Base-by-base conservation (phyloP, 2,888 invertebrate genomes). In the Drosophila mercatorum region DNA sequence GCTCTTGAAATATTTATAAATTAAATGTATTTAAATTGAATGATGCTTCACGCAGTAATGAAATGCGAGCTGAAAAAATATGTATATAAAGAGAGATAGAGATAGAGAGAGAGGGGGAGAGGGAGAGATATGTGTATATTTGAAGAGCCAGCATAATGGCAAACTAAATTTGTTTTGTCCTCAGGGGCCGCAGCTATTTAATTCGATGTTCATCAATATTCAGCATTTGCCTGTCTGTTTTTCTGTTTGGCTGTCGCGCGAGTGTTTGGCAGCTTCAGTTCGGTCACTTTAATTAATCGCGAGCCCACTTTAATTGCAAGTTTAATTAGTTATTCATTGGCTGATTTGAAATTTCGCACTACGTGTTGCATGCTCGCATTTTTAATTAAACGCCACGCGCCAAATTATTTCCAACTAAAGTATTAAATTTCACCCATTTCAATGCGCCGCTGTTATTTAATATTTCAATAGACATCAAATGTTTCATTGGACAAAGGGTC, bases 271-370 rank as follows among this genome's bases (percentile, higher is more conserved):
- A 60, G 72, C 53, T 57, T 38, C 40, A 61, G 36, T 57, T 53
- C 49, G 60, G 49, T 22, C 46, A 46, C 66, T 57, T 66, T 73
- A 76, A 68, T 73, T 67, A 71, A 67, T 75, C 67, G 71, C 43
- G 40, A 51, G 47, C 47, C 55, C 40, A 40, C 73, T 67, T 71
- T 67, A 70, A 71, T 46, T 70, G 62, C 62, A 58, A 52, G 49
- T 75, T 43, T 67, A 71, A 75, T 76, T 71, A 71, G 66, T 60
- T 62, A 75, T 75, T 70, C 70, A 75, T 70, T 62, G 61, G 31
- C 36, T 63, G 57, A 67, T 64, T 68, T 60, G 63, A 63, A 60
- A 57, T 53, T 64, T 38, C 60, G 31, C 72, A 38, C 61, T 40
- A 47, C 56, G 56, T 72, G 64, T 60, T 71, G 72, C 70, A 59